Base-by-base conservation (phyloP, 2,797 vertebrate genomes). In the Trematomus bernacchii region DNA sequence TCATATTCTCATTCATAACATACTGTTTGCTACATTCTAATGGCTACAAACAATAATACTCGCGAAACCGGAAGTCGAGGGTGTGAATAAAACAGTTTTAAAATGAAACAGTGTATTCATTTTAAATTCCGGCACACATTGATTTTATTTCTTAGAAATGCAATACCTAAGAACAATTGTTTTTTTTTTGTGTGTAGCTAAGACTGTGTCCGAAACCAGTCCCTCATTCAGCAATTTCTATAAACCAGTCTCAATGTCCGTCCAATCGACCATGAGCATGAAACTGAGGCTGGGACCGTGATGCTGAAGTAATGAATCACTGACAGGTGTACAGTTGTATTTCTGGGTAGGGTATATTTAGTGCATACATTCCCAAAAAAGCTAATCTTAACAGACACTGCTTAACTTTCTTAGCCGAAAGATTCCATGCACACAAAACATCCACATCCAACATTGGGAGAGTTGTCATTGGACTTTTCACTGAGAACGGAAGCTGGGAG, bases 401-500 rank as follows among this genome's bases (percentile, higher is more conserved):
- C 4, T 57, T 59, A 18, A 47, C 44, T 60, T 43, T 54, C n/a
- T 37, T 0, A 37, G 13, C 47, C n/a, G 47, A 18, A 53, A 18
- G 50, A 43, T 44, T 57, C 21, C 4, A 30, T 19, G 19, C n/a
- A 50, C 30, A 69, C 18, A 58, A 57, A 73, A 33, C 18, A 40
- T 68, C 42, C 0, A 47, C 47, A 72, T 14, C 21, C 51, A 52
- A 33, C 53, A 63, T n/a, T 46, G 30, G 42, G 18, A 23, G 50
- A 62, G 47, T 12, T 66, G 70, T 77, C 27, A 27, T 27, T 27
- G 27, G 27, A 27, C 27, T 27, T 27, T 27, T 27, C 27, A 5
- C 27, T 27, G 65, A 61, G 63, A 67, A 65, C 57, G 40, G 42
- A 68, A 73, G 66, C 73, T 61, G 61, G 80, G 84, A 84, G 52